These are phyloP conservation scores for Chlorops oryzae DNA, from an alignment of 1,140 invertebrate genomes.

Conservation along the genomic window DNA sequence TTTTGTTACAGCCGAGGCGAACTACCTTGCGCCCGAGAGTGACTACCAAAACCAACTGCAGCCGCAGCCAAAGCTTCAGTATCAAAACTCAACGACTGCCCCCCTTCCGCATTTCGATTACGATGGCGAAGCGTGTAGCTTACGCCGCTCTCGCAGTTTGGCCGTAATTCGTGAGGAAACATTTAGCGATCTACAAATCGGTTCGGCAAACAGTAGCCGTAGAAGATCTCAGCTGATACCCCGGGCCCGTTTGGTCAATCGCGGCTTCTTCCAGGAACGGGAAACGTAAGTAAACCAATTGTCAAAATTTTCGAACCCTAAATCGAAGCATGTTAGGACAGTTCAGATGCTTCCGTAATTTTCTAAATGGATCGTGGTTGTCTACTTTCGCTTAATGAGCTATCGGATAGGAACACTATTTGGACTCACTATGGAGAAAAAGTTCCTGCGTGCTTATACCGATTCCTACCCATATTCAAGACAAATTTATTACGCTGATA, in stretches of 20 bases:
- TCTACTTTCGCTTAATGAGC: no score
- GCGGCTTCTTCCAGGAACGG: conserved; percentile 61
- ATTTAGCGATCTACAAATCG: conserved; percentile 59
- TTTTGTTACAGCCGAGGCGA: not conserved
- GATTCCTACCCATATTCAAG: no score
- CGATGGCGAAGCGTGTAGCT: conserved; percentile 54
- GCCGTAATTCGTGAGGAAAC: conserved; percentile 71
- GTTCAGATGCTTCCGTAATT: no score
- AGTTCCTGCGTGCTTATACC: no score
- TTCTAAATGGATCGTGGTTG: no score
- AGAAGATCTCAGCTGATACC: conserved; percentile 69
- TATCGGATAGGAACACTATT: no score
- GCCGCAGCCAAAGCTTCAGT: not conserved
- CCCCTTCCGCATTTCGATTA: conserved; percentile 27
- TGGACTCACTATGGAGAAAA: no score
- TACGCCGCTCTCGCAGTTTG: conserved; percentile 65
- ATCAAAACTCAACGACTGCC: not conserved
- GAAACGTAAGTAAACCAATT: conserved; percentile 16
- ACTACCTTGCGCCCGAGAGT: not conserved
- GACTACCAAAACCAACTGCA: not conserved
- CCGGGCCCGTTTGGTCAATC: conserved; percentile 67
- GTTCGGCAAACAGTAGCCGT: conserved; percentile 53
- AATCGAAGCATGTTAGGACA: no score
- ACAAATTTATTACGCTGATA: no score
- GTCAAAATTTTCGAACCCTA: no score